phyloP scores from a whole-genome alignment of 2,888 invertebrate species.

The Drosophila pseudotalamancana region DNA sequence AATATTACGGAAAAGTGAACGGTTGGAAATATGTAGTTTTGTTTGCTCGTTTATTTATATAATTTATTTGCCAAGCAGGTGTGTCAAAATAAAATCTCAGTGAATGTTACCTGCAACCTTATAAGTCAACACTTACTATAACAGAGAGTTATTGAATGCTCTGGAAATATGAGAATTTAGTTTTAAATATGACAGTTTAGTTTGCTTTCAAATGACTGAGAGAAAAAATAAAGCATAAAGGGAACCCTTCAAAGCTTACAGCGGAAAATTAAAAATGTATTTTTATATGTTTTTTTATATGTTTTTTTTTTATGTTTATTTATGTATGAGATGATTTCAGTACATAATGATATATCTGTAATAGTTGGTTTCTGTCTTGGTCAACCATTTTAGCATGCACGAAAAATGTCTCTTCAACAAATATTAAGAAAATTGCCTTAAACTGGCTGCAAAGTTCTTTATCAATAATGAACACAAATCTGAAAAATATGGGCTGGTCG shows the following conservation, averaged over 20 bases:
- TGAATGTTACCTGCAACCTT: constrained; percentile 13
- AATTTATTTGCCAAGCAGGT: constrained; percentile 44
- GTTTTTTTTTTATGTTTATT: neutral
- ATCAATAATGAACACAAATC: constrained; percentile 60
- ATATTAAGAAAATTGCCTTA: constrained; percentile 1
- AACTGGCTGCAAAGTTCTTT: constrained; percentile 12
- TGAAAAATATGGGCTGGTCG: constrained; percentile 86
- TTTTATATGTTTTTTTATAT: no score
- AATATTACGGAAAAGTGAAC: neutral
- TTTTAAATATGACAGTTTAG: no score
- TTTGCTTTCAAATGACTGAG: no score
- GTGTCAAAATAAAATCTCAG: constrained; percentile 29
- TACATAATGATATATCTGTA: neutral
- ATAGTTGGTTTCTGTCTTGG: neutral
- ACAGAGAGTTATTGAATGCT: no score
- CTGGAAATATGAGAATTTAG: no score
- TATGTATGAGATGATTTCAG: no score
- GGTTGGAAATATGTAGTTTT: constrained; percentile 7
- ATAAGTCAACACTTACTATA: no score
- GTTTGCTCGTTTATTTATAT: constrained; percentile 9
- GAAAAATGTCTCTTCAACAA: neutral
- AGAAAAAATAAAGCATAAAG: no score
- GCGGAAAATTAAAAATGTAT: no score
- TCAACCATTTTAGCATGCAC: constrained; percentile 1
- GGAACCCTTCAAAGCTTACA: no score